Base-by-base conservation (phyloP, 2,888 invertebrate species). In the Operophtera brumata region DNA sequence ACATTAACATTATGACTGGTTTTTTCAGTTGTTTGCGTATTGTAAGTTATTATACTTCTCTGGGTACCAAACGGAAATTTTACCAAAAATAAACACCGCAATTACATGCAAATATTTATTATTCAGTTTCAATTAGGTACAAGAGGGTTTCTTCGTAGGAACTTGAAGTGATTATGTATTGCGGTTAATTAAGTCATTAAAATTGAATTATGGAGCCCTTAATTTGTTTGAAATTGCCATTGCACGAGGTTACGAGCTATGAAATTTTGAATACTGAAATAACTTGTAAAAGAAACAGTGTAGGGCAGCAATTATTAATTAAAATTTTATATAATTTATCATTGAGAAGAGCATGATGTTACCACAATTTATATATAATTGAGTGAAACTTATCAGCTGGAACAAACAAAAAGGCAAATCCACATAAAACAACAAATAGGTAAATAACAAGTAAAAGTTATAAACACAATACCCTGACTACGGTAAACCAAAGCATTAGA, bases 151-250 rank as follows among this genome's bases (percentile, higher is more conserved):
- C 30, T 30, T 30, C 30, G 30, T 20, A 20, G 20, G 8, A 6
- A 30, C 30, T 30, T 30, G 30, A 30, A 30, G 30, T 30, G 13
- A 41, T 28, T 26, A 36, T 12, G 13, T 26, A 20, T 32, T 11
- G 25, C 12, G 3, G 8, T 35, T 20, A 26, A 28, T 41, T 14
- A n/a, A 35, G 50, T 37, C 20, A 45, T 52, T 52, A 34, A 45
- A 40, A 4, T 12, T 14, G 11, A 36, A 46, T 46, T 28, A 51
- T 4, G 30, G 7, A 25, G 12, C 13, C 34, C 35, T 14, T 46
- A 52, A 49, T 54, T 49, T 36, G 25, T 40, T 54, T 45, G 32
- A 54, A 50, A 55, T 55, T 49, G 36, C 42, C 32, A 13, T 37
- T 25, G n/a, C n/a, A 47, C 36, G 36, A 36, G 26, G 30, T 54